Conservation (phyloP, 2,797 vertebrate species). For the Pseudomugil gertrudae region DNA sequence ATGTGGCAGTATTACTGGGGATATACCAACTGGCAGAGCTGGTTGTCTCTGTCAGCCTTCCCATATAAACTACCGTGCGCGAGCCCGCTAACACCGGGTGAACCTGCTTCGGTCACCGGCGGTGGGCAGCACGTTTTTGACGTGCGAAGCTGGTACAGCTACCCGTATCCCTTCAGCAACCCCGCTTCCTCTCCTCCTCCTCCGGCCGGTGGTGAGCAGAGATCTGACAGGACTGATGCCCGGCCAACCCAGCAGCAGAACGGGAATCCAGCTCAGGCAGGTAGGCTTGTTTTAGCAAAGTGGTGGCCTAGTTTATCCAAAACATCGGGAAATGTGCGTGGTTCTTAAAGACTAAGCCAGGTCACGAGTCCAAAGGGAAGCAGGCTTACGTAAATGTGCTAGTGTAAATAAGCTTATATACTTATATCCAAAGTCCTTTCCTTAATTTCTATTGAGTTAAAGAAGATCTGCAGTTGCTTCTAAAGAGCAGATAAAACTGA, state of each 20-base stretch:
- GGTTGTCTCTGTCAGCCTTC: conserved; percentile 66
- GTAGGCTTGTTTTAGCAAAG: conserved; percentile 57
- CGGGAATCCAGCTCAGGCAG: conserved; percentile 77
- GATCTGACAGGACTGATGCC: conserved; percentile 32
- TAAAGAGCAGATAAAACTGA: not conserved
- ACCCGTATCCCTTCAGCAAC: conserved; percentile 47
- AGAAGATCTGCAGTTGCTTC: not conserved
- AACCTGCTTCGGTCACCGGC: conserved; percentile 30
- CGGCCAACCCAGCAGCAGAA: conserved; percentile 60
- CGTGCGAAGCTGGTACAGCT: conserved; percentile 57
- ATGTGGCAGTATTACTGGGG: conserved; percentile 93
- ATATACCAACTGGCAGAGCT: conserved; percentile 87
- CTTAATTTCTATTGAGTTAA: not conserved
- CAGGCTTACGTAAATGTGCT: conserved; percentile 30
- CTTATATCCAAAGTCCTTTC: conserved; percentile 19
- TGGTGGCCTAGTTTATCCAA: not conserved
- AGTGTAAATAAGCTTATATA: conserved; percentile 44
- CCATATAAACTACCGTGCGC: conserved; percentile 55
- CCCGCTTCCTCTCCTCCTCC: conserved; percentile 16
- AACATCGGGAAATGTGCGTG: not conserved
- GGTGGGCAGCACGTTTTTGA: conserved; percentile 50
- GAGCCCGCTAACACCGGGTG: conserved; percentile 38
- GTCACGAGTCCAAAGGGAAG: conserved; percentile 33
- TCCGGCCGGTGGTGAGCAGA: conserved; percentile 42
- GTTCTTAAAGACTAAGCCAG: conserved; percentile 20